Evolutionary conservation across 92 coral and sea anemone genomes (phyloP).

Genomic region (Anthopleura xanthogrammica): DNA sequence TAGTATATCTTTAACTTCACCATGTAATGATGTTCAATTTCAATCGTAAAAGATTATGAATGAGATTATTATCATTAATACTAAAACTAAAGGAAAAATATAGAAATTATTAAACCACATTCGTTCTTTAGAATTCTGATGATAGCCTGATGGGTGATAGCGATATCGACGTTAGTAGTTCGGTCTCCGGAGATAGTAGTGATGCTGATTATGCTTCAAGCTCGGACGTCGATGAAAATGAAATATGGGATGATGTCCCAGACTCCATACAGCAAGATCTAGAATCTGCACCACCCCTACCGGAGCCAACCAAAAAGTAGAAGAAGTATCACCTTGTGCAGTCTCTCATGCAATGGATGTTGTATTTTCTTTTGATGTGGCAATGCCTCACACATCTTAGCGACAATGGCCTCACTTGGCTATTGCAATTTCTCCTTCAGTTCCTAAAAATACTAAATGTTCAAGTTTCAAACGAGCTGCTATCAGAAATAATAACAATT

Average conservation of each 20-base stretch:
- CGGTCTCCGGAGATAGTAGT: background rate
- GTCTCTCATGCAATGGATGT: conserved; percentile 35
- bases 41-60: background rate
- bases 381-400: conserved; percentile 37
- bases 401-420: conserved; percentile 46
- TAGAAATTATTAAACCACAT: background rate
- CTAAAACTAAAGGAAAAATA: too few relatives aligned
- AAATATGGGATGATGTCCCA: conserved; percentile 31
- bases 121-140: background rate
- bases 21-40: background rate
- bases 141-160: conserved; percentile 2
- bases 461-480: conserved; percentile 20
- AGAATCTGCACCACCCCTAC: conserved; percentile 32
- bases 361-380: conserved; percentile 42
- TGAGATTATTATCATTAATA: too few relatives aligned
- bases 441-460: conserved; percentile 33
- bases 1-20: too few relatives aligned
- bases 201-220: background rate
- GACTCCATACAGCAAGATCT: conserved; percentile 29
- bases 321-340: conserved; percentile 21
- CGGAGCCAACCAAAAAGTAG: conserved; percentile 26
- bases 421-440: conserved; percentile 41
- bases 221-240: conserved; percentile 20
- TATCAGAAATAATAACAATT: conserved; percentile 12
- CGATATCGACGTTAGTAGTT: conserved; percentile 3